phyloP scores from a whole-genome alignment of 1,140 invertebrate species.

The Heterodera carotae region DNA sequence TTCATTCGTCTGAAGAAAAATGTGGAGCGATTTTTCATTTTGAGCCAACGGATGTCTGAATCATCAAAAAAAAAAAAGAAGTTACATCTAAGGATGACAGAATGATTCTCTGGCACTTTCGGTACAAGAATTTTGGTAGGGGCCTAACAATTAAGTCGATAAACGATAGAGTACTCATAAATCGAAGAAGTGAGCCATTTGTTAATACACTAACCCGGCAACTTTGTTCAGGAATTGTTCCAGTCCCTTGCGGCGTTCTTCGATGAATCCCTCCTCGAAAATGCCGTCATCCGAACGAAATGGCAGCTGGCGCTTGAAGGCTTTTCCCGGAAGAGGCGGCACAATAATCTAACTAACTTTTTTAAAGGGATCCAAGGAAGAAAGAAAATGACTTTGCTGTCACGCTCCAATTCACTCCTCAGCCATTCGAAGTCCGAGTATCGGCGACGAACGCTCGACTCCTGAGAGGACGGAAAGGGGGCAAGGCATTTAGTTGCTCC shows the following conservation, averaged over 20 bases:
- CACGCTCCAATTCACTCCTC: slow-evolving; percentile 94
- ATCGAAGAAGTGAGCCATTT: too few relatives aligned
- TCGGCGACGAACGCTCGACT: slow-evolving; percentile 91
- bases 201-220: slow-evolving; percentile 66
- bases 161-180: too few relatives aligned
- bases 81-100: background rate
- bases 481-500: background rate
- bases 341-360: slow-evolving; percentile 74
- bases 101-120: too few relatives aligned
- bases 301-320: slow-evolving; percentile 89
- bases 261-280: slow-evolving; percentile 99
- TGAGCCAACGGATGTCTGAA: slow-evolving; percentile 89
- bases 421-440: slow-evolving; percentile 99
- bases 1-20: slow-evolving; percentile 94
- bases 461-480: slow-evolving; percentile 66
- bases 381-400: slow-evolving; percentile 81
- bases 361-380: background rate
- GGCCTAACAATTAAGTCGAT: too few relatives aligned
- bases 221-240: slow-evolving; percentile 98
- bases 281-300: slow-evolving; percentile 98
- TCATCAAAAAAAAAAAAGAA: slow-evolving; percentile 65
- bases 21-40: slow-evolving; percentile 97
- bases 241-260: slow-evolving; percentile 93
- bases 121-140: too few relatives aligned
- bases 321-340: slow-evolving; percentile 89